Base-by-base conservation (phyloP, 1,140 invertebrate genomes). In the Goniozus legneri region DNA sequence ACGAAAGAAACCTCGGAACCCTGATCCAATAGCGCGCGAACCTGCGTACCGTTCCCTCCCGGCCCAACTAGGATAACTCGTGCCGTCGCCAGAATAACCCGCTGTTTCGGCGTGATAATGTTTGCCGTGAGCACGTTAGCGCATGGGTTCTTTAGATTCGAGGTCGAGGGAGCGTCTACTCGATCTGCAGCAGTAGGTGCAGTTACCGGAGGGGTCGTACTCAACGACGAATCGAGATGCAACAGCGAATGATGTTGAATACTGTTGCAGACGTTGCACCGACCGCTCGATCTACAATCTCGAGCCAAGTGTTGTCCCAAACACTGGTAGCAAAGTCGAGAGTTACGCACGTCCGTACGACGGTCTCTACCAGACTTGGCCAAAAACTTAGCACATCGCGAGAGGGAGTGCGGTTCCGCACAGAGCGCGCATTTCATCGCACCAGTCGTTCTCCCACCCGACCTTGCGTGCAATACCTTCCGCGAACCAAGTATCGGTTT, bases 1-100 rank as follows among this genome's bases (percentile, higher is more conserved):
- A 48, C 33, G 13, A 48, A 42, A 2, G 46, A 42, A 1, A 42
- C 46, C 22, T 48, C 38, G 8, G 46, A 48, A 1, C 46, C 46
- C 36, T 48, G 46, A 42, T 48, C 38, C 10, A 48, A 18, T 14
- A 42, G 32, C 22, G 34, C 20, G 7, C 46, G 32, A 4, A 33
- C 32, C 6, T 4, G 14, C 3, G 14, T 4, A n/a, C 4, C 3
- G 13, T 6, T 13, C 13, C 32, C 32, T 4, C 3, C 7, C 8
- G 32, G 32, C 4, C 8, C 8, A 8, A 33, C 13, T 4, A 33
- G 4, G 4, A n/a, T 3, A 4, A 33, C 13, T 33, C 13, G 32
- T n/a, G 32, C 32, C 13, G 32, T 33, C 4, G 32, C 32, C n/a
- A 33, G 13, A 4, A 14, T 4, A 13, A 33, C 32, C 3, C 7